Conservation (phyloP, 2,797 vertebrate genomes). For the Lepus oiostolus region DNA sequence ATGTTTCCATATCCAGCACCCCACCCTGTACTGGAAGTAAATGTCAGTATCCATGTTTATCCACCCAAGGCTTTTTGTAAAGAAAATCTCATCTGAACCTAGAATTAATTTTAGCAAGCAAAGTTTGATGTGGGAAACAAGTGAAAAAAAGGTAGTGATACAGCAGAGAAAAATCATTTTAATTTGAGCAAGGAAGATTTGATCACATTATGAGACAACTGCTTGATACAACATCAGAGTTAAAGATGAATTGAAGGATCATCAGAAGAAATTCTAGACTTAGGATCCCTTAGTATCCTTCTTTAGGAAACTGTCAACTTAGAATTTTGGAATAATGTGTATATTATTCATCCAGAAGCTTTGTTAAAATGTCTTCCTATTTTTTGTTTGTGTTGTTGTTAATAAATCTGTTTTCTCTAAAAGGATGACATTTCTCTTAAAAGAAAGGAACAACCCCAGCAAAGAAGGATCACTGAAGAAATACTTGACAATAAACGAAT, state of each 20-base stretch:
- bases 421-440: background rate
- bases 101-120: conserved; percentile 10
- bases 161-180: background rate
- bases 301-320: background rate
- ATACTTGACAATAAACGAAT: conserved; percentile 43
- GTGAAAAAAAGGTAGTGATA: background rate
- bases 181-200: background rate
- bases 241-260: background rate
- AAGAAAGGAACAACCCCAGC: background rate
- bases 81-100: background rate
- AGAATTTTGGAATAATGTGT: background rate
- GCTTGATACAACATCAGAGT: background rate
- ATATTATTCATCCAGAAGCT: background rate
- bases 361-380: background rate
- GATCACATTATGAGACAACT: background rate
- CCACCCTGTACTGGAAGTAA: background rate
- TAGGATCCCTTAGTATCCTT: background rate
- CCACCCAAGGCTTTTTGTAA: background rate
- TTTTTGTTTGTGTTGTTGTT: background rate
- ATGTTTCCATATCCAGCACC: background rate
- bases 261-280: background rate
- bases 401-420: conserved; percentile 7
- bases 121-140: background rate
- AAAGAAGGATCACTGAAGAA: conserved; percentile 6
- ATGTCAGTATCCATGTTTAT: background rate